Base-by-base conservation (phyloP, 1,140 invertebrate species). In the Drosophila oshimai region DNA sequence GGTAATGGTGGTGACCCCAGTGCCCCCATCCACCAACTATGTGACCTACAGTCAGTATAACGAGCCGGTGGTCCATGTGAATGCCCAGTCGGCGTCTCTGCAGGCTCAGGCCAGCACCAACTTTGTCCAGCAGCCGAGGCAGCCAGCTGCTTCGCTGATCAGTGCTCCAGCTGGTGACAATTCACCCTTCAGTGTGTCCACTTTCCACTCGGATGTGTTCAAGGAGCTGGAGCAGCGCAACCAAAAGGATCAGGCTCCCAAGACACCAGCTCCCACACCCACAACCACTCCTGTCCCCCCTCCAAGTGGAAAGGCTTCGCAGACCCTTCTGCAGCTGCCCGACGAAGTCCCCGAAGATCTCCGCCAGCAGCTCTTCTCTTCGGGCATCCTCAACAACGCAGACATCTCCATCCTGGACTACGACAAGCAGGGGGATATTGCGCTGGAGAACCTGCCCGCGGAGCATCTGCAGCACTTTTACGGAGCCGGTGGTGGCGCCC, bases 261-360 rank as follows among this genome's bases (percentile, higher is more conserved):
- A 71, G 28, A 28, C 22, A 22, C 18, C 90, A 1, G 7, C 18
- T 10, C 12, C 90, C 0, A 20, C 78, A 9, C 24, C 49, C 9
- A 9, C 61, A 2, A 9, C 70, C 15, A 5, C 64, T 4, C 36
- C 57, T 3, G 13, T 51, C 0, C 4, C 72, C 10, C 5, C 57
- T 0, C 72, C 83, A 17, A 45, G 89, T 90, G 91, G 91, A 91
- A 54, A 93, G 90, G 75, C 90, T 77, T 54, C 92, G 90, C 71
- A 92, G 73, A 74, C 79, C 75, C 89, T 93, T 13, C 92, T 93
- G 33, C 93, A 95, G 88, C 91, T 97, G 17, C 96, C 96, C 6
- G 95, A 96, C 86, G 96, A 97, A 92, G 96, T 97, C 5, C 96
- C 96, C 1, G 96, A 96, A 50, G 96, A 97, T 89, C 92, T 97